Evolutionary conservation across 92 coral and sea anemone species (phyloP), one percentile per base, ranked within the genome.

Genomic region (Ricordea florida): DNA sequence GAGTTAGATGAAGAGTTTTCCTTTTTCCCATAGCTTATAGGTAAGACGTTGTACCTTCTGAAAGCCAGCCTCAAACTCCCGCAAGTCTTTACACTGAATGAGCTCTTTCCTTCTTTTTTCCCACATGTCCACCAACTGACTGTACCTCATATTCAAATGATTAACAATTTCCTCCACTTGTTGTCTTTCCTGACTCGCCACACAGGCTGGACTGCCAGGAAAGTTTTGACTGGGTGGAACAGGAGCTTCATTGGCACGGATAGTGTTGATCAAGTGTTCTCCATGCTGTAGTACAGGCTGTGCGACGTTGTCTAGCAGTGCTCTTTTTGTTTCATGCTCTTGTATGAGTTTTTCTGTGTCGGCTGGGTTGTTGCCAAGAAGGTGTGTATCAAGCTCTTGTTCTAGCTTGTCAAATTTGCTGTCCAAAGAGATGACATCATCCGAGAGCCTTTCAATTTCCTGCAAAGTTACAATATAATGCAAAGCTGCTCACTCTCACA

Each of bases 61-160:
- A 60, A 87, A 96, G 38, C 94, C 99, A 44, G 74, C 66, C 60
- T 92, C 96, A 74, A 96, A 96, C 55, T 87, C 88, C 37, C 65
- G 80, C 34, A 96, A 50, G 61, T 88, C 83, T 56, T 82, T 68
- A 10, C 88, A 78, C 85, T 91, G 97, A 35, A 89, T 59, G 43
- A 88, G 66, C 32, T 91, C 97, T 15, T 91, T 83, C 79, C 79
- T 81, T 58, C 97, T 75, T 15, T 83, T 89, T 11, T 92, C 85
- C 96, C 91, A 92, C 82, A 72, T 86, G 48, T 76, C 88, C 47
- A 86, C 46, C 36, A 92, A 43, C 56, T 96, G 89, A 15, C 49
- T 69, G 66, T 81, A 84, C 29, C 85, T 82, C 28, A 69, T 52
- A 52, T 46, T 67, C 56, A 92, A 56, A 49, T 76, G 62, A 0